Conservation (phyloP, 2,113 vertebrate species). For the Podilymbus podiceps region DNA sequence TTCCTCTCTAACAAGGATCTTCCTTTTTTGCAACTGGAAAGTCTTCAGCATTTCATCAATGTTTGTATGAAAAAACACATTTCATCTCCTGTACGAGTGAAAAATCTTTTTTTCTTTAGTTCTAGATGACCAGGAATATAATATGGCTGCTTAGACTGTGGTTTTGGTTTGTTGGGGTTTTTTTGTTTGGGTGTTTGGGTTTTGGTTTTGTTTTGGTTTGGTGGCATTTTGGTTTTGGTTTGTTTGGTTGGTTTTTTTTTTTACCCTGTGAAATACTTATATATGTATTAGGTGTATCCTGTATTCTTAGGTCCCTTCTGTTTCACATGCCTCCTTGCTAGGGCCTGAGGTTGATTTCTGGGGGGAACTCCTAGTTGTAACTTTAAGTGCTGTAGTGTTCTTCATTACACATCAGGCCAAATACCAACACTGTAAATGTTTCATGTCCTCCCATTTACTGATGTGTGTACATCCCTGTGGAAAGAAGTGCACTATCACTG, state of each 20-base stretch:
- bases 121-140: background rate
- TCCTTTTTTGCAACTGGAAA: background rate
- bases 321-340: background rate
- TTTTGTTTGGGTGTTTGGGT: background rate
- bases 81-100: background rate
- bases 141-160: background rate
- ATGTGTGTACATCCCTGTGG: background rate
- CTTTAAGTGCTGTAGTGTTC: background rate
- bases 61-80: background rate
- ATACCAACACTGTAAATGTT: background rate
- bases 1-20: background rate
- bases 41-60: background rate
- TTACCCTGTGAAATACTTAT: background rate
- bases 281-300: background rate
- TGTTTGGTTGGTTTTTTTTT: background rate
- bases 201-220: background rate
- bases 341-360: background rate
- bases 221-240: background rate
- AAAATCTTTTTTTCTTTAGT: background rate
- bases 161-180: background rate
- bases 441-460: background rate
- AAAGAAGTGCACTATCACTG: fast-evolving
- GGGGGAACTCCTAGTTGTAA: background rate
- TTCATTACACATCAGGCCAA: background rate
- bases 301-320: background rate